These are phyloP conservation scores for Rostratula benghalensis DNA, from an alignment of 2,113 vertebrate genomes.

Conservation along the genomic window DNA sequence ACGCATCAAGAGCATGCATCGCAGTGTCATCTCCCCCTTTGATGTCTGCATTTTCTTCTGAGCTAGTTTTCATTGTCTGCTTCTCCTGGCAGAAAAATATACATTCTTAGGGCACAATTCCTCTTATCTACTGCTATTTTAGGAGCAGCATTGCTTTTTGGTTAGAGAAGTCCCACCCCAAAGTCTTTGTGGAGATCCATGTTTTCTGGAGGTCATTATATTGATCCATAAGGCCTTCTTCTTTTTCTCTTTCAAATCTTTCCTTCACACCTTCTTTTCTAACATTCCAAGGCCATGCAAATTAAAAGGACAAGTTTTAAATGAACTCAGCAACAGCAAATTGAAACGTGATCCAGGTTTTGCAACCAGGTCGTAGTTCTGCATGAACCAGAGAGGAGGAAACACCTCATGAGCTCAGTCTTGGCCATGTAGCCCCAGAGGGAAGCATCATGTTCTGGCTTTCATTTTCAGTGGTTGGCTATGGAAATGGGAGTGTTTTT, in stretches of 20 bases:
- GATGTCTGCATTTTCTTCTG: not conserved
- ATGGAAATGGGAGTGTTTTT: not conserved
- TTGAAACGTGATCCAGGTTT: not conserved
- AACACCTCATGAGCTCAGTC: not conserved
- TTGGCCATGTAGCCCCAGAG: not conserved
- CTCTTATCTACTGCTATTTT: not conserved
- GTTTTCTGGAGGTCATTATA: not conserved
- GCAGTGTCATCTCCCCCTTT: not conserved
- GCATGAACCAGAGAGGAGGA: not conserved
- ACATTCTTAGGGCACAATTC: not conserved
- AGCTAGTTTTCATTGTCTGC: not conserved
- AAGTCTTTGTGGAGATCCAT: not conserved
- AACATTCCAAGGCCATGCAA: not conserved
- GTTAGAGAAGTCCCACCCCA: not conserved
- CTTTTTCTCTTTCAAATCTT: not conserved
- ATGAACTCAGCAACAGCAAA: not conserved
- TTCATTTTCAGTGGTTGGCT: not conserved
- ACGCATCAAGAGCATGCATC: not conserved
- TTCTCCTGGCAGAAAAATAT: not conserved
- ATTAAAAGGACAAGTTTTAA: not conserved
- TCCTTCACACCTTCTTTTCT: not conserved
- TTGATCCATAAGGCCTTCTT: not conserved
- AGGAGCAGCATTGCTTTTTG: not conserved
- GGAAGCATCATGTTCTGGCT: not conserved
- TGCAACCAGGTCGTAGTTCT: not conserved